Conservation (phyloP, 2,888 invertebrate species). For the Euzophera pinguis region DNA sequence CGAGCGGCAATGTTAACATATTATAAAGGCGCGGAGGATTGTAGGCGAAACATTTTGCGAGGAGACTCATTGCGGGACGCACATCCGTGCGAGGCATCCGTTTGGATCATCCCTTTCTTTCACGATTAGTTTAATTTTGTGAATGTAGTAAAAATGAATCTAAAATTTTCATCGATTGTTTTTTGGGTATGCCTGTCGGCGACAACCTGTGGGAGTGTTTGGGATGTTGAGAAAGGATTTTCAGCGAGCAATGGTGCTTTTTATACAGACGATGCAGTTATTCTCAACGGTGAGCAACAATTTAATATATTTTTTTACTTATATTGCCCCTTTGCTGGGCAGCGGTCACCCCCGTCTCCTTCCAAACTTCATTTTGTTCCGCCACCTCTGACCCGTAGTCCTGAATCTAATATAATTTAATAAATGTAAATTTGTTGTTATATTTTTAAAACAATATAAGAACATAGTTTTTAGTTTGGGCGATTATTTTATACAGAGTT, state of each 20-base stretch:
- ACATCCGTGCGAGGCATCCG: slow-evolving; percentile 59
- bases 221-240: slow-evolving; percentile 50
- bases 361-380: no score
- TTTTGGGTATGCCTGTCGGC: slow-evolving; percentile 48
- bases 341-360: no score
- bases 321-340: no score
- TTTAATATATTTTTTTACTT: no score
- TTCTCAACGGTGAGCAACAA: slow-evolving; percentile 64
- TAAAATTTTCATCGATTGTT: slow-evolving; percentile 47
- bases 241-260: slow-evolving; percentile 60
- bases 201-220: slow-evolving; percentile 50
- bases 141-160: slow-evolving; percentile 47
- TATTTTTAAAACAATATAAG: no score
- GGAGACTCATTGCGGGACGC: slow-evolving; percentile 67
- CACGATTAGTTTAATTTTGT: slow-evolving; percentile 28
- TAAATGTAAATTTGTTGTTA: no score
- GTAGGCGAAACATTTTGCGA: slow-evolving; percentile 69
- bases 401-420: no score
- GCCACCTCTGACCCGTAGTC: no score
- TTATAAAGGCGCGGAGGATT: slow-evolving; percentile 69
- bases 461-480: no score
- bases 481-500: no score
- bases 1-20: slow-evolving; percentile 67
- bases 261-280: slow-evolving; percentile 71
- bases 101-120: slow-evolving; percentile 16